Conservation (phyloP, 2,113 vertebrate genomes). For the Campylomormyrus tamandua region DNA sequence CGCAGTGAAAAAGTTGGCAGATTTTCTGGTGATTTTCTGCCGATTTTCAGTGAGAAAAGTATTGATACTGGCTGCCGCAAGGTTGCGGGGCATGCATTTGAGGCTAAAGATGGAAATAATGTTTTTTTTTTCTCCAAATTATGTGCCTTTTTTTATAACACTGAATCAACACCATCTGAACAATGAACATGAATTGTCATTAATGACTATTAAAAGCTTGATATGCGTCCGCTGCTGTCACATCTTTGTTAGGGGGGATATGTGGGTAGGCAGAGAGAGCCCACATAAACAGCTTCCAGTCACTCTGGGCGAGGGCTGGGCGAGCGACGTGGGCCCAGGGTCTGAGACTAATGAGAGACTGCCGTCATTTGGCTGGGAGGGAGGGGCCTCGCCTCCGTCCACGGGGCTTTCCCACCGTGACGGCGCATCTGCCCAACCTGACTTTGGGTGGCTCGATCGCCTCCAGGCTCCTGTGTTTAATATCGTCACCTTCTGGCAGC, state of each 20-base stretch:
- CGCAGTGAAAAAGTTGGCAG: neutral
- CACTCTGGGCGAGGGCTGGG: neutral
- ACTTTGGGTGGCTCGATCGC: neutral
- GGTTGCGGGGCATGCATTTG: neutral
- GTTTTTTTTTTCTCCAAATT: neutral
- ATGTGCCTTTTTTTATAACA: neutral
- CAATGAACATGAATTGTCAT: slow-evolving; percentile 14
- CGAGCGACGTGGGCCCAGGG: neutral
- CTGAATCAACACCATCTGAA: neutral
- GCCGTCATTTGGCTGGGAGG: neutral
- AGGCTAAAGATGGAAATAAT: neutral
- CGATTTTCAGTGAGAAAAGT: neutral
- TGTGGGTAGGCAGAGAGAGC: too few relatives aligned
- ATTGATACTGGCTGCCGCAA: neutral
- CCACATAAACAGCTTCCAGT: neutral
- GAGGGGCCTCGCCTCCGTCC: neutral
- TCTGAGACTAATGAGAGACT: neutral
- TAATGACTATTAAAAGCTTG: slow-evolving; percentile 12
- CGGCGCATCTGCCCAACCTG: neutral
- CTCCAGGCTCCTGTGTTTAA: neutral
- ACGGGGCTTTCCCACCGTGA: neutral
- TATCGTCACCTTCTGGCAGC: neutral
- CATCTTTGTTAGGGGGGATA: neutral
- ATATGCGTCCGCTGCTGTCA: neutral
- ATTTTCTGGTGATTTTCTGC: neutral